Base-by-base conservation (phyloP, 2,888 invertebrate species). In the Acronicta psi region DNA sequence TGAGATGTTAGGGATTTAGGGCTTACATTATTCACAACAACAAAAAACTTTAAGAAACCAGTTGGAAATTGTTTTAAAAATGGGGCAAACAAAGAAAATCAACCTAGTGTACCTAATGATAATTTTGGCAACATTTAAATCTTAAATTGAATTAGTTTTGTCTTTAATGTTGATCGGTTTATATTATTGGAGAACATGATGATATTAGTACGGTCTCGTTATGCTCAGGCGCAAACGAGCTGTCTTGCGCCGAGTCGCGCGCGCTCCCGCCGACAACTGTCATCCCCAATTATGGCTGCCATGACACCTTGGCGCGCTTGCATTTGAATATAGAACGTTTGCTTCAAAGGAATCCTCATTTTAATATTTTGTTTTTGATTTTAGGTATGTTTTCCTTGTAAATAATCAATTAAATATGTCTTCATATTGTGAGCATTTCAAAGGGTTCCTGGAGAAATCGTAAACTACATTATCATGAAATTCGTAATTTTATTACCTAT, bases 221-320 rank as follows among this genome's bases (percentile, higher is more conserved):
- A 91, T 84, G 90, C 89, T 80, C 84, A 83, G 73, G 68, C 84
- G 87, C 90, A 88, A 90, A 90, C 87, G 83, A 88, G 87, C 79
- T 77, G 84, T 84, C 82, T 79, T 77, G 80, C 80, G 81, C 77
- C 79, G 80, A 83, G 82, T 80, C 80, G 75, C 74, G 80, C 60
- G 59, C 54, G 60, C 46, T 62, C 81, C 81, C 86, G 83, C 84
- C 84, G 84, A 82, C 86, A 88, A 89, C 92, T 93, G 93, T 93
- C 93, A 91, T 72, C 87, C 82, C 82, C 91, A 92, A 93, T 93
- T 93, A 93, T 87, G 89, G 88, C 86, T 70, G 87, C 87, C 88
- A 87, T 86, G 92, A 92, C 86, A 91, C 86, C 87, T 90, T 84
- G 75, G 88, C 89, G 90, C 91, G 87, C 74, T 89, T 88, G 91